phyloP scores from a whole-genome alignment of 2,888 invertebrate species.

The Nephrotoma flavescens region DNA sequence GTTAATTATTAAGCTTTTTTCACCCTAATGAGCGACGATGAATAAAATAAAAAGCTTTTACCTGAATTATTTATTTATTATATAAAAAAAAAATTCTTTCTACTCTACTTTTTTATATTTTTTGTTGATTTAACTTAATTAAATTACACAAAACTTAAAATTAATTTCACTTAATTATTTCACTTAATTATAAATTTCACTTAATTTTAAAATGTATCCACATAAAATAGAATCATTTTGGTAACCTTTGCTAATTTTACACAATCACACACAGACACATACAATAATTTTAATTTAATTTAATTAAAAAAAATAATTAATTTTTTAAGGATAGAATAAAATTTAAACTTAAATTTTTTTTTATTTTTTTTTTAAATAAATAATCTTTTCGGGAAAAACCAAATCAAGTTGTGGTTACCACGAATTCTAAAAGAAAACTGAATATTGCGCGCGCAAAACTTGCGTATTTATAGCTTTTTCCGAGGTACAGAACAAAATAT shows the following conservation, averaged over 20 bases:
- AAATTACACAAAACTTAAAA: not conserved
- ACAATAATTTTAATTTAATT: not conserved
- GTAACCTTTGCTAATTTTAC: not conserved
- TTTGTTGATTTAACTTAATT: not conserved
- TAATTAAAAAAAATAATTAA: not conserved
- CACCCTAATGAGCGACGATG: not conserved
- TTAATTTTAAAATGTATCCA: not conserved
- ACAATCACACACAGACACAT: not conserved
- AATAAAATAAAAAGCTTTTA: not conserved
- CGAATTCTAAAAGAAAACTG: slow-evolving; percentile 1
- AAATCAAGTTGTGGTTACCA: not conserved
- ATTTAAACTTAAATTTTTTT: not conserved
- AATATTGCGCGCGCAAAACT: slow-evolving; percentile 2
- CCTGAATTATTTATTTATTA: not conserved
- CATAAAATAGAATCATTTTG: not conserved
- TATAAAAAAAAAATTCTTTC: too few species aligned
- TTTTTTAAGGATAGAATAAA: not conserved
- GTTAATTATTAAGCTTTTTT: not conserved
- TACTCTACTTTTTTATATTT: too few species aligned
- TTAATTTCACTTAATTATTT: not conserved
- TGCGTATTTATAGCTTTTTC: not conserved
- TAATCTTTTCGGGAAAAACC: not conserved
- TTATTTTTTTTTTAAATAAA: not conserved
- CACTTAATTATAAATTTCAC: not conserved
- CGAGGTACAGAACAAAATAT: not conserved